Base-by-base conservation (phyloP, 1,140 invertebrate species). In the Drosophila eugracilis region DNA sequence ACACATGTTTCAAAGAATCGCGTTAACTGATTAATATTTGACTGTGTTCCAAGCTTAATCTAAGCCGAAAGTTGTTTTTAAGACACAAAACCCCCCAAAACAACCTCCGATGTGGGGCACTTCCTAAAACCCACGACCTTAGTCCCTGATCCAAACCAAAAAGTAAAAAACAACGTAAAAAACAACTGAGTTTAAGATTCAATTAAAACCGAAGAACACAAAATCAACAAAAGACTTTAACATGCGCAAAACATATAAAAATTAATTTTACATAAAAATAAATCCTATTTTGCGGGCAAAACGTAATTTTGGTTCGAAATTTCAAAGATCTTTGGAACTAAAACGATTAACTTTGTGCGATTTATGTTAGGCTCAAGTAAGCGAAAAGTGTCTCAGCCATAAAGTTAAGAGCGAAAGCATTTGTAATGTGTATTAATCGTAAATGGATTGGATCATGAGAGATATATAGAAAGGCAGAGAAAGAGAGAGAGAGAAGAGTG, bases 311-410 rank as follows among this genome's bases (percentile, higher is more conserved):
- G 45, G 50, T 74, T 37, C 26, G 15, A 52, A 62, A 52, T 41
- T 59, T 49, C 5, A 19, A 75, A 44, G 44, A 44, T 60, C 52
- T 44, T 9, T 21, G 37, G 57, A 60, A 41, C 28, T 42, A 26
- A 70, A 53, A 41, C n/a, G 19, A 59, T 48, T 26, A 50, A 28
- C 17, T 42, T 52, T 70, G 34, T 67, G 44, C 55, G 44, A 65
- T 44, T 75, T 63, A 75, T 58, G 44, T 86, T 69, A 83, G 73
- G 78, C 81, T 81, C 77, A 88, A 88, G 79, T 55, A 45, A 73
- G 49, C 67, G 28, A 72, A 48, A 47, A 52, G 34, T 60, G 41
- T 71, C 42, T 58, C 50, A 48, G 69, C 30, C 55, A 49, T 37
- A 15, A 37, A 28, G 37, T 24, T 24, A 37, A 30, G 36, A 42